Conservation (phyloP, 2,888 invertebrate genomes). For the Marronus borbonicus region DNA sequence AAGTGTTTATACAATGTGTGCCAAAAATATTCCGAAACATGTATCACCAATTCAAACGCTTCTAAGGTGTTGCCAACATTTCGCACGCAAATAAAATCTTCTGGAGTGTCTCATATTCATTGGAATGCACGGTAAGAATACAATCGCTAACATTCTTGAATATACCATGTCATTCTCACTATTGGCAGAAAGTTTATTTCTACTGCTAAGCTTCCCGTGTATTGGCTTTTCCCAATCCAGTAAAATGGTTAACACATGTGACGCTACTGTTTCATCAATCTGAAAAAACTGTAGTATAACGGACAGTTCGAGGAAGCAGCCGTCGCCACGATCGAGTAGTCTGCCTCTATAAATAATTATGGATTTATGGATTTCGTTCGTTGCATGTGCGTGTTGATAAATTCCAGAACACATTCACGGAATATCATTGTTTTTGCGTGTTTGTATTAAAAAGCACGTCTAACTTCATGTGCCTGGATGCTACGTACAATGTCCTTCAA, state of each 20-base stretch:
- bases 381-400: slow-evolving; percentile 25
- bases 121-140: too few species aligned
- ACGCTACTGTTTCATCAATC: not conserved
- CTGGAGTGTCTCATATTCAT: too few species aligned
- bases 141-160: too few species aligned
- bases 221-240: not conserved
- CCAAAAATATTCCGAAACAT: too few species aligned
- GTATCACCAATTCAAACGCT: too few species aligned
- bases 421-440: slow-evolving; percentile 9
- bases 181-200: slow-evolving; percentile 23
- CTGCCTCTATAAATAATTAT: slow-evolving; percentile 43
- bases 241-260: slow-evolving; percentile 8
- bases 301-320: not conserved
- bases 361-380: slow-evolving; percentile 41
- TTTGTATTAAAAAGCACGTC: too few species aligned
- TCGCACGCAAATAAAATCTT: too few species aligned
- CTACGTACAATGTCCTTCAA: too few species aligned
- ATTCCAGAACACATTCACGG: slow-evolving; percentile 9
- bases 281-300: not conserved
- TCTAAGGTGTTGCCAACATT: too few species aligned
- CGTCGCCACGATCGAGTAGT: not conserved
- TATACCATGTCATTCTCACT: not conserved
- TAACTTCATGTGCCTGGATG: too few species aligned
- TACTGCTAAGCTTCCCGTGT: not conserved
- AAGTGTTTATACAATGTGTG: too few species aligned